Evolutionary conservation across 2,888 invertebrate genomes (phyloP).

Genomic region (Eristalis intricaria): DNA sequence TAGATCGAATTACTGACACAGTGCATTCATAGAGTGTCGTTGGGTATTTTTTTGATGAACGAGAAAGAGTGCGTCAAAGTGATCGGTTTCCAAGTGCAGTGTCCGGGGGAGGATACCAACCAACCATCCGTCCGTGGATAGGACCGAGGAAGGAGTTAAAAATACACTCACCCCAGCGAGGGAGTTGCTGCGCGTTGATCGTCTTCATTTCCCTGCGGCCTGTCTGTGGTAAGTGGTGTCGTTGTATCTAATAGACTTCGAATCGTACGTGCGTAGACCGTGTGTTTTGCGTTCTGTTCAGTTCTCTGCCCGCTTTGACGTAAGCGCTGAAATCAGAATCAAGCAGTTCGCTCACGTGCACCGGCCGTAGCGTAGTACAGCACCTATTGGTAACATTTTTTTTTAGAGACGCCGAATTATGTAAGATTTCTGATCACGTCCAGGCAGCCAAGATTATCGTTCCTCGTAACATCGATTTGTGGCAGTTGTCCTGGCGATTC

Average conservation of each 20-base stretch:
- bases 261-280: slow-evolving; percentile 37
- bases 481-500: slow-evolving; percentile 50
- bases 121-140: slow-evolving; percentile 35
- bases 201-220: slow-evolving; percentile 1
- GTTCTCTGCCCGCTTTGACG: slow-evolving; percentile 39
- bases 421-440: slow-evolving; percentile 67
- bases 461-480: slow-evolving; percentile 60
- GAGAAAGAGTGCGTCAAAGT: neutral
- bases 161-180: slow-evolving; percentile 1
- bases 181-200: neutral
- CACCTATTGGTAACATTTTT: slow-evolving; percentile 50
- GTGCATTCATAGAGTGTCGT: slow-evolving; percentile 13
- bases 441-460: slow-evolving; percentile 30
- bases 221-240: slow-evolving; percentile 39
- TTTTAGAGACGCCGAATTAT: slow-evolving; percentile 42
- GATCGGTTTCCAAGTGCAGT: neutral
- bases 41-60: neutral
- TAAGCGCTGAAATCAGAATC: slow-evolving; percentile 8
- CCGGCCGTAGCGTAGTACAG: slow-evolving; percentile 23
- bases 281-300: neutral
- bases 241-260: slow-evolving; percentile 10
- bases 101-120: neutral
- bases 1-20: slow-evolving; percentile 45
- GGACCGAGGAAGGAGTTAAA: slow-evolving; percentile 23
- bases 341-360: slow-evolving; percentile 44